Evolutionary conservation across 2,113 vertebrate species (phyloP), one percentile per base, ranked within the genome.

Genomic region (Gavialis gangeticus): DNA sequence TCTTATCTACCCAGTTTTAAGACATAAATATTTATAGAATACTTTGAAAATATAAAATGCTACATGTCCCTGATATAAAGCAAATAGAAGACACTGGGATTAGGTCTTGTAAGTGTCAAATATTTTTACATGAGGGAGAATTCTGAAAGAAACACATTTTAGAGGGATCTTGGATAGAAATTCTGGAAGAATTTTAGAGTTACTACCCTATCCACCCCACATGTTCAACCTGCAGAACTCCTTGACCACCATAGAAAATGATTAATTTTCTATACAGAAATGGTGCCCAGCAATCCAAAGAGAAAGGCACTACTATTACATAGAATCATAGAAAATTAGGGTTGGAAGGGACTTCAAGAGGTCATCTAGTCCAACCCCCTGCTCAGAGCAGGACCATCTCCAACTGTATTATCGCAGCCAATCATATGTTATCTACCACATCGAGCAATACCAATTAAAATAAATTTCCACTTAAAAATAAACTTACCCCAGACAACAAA

Each of bases 1-100:
- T 34, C 79, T 5, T 11, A 94, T 94, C 94, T 93, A 58, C 92
- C 91, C 89, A 94, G 79, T 81, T 84, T 71, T 37, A 84, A 1
- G 3, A 89, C 95, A 91, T 81, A 54, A 46, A 46, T 34, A 82
- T 91, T 93, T 95, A 89, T 57, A 84, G 75, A 84, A 73, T 89
- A 85, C 21, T 12, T 92, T 88, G 64, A 82, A 95, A 95, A 89
- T 77, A 60, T 0, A 0, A 75, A 77, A 79, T 85, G n/a, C 75
- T 60, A 67, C n/a, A 15, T 30, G 22, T 71, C 69, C 30, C 75
- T 91, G 64, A 91, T 14, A 81, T 59, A 89, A 90, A 89, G 75
- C 90, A 46, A 87, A 64, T 69, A 94, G 30, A 93, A 96, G 94
- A 92, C 60, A 79, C 55, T 62, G 21, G 79, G 19, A 22, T 77